Evolutionary conservation across 2,113 vertebrate species (phyloP), one percentile per base, ranked within the genome.

Genomic region (Electrona antarctica): DNA sequence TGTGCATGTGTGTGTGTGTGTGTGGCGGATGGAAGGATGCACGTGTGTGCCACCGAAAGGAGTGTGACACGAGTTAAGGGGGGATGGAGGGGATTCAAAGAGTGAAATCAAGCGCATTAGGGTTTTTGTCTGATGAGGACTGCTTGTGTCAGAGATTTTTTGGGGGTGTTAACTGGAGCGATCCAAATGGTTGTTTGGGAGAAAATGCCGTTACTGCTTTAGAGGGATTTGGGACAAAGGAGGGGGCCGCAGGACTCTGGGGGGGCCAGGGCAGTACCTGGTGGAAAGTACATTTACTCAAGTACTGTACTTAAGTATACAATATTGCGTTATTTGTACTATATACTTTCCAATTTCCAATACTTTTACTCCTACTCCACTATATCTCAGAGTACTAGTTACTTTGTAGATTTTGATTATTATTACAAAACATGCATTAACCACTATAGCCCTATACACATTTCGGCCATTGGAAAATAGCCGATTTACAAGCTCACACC

Each of bases 211-310:
- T 64, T 85, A 80, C 84, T 78, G 75, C 83, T 84, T 21, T 85
- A 79, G 82, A 80, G 57, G 54, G 81, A 90, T 88, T 73, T 90
- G 72, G 82, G 89, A 89, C 86, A 89, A 83, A 80, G 73, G 71
- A 71, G 78, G 82, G 84, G 77, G 78, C 13, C 58, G 48, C 33
- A 48, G 56, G 62, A 76, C 78, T 58, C 28, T 6, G n/a, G 10
- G 49, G 10, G 64, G 8, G 59, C 67, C 49, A 71, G 81, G 74
- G 82, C 80, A 76, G 77, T 80, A 59, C 58, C 55, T 4, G 48
- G 70, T 70, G 68, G 50, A 85, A 78, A 21, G 21, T 21, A 21
- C 21, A 21, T 21, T 21, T 21, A 21, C 21, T 21, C 21, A 21
- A 21, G 21, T 21, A 21, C 21, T 21, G 21, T 21, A 21, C 21